phyloP scores from a whole-genome alignment of 2,888 invertebrate species.

The Neria commutata region DNA sequence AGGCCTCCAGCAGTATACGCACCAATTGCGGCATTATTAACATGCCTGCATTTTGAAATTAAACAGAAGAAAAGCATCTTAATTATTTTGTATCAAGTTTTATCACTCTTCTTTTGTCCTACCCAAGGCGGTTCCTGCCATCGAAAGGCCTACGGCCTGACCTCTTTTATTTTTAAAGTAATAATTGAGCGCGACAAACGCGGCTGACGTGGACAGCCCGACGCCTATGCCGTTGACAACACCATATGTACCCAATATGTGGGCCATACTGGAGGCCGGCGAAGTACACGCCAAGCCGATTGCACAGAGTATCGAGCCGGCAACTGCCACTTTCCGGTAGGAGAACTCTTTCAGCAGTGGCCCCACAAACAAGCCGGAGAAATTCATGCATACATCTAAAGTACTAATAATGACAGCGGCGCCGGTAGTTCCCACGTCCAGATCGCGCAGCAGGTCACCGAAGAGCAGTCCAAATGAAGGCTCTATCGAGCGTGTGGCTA shows the following conservation, averaged over 20 bases:
- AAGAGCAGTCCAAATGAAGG: conserved; percentile 83
- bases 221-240: conserved; percentile 79
- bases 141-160: conserved; percentile 79
- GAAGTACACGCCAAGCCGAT: conserved; percentile 72
- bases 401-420: conserved; percentile 78
- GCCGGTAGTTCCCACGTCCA: conserved; percentile 76
- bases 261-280: conserved; percentile 73
- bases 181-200: conserved; percentile 79
- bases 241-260: conserved; percentile 75
- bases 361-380: conserved; percentile 78
- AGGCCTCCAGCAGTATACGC: conserved; percentile 68
- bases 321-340: conserved; percentile 73
- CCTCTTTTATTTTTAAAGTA: conserved; percentile 79
- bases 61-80: no score
- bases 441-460: conserved; percentile 72
- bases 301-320: conserved; percentile 71
- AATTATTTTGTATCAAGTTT: no score
- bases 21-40: conserved; percentile 81
- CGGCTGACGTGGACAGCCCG: conserved; percentile 76
- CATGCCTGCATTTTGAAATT: no score
- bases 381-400: conserved; percentile 77
- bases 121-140: conserved; percentile 79
- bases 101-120: no score
- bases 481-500: conserved; percentile 79
- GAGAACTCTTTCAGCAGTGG: conserved; percentile 78